Base-by-base conservation (phyloP, 2,797 vertebrate genomes). In the Petrocephalus sullivani region DNA sequence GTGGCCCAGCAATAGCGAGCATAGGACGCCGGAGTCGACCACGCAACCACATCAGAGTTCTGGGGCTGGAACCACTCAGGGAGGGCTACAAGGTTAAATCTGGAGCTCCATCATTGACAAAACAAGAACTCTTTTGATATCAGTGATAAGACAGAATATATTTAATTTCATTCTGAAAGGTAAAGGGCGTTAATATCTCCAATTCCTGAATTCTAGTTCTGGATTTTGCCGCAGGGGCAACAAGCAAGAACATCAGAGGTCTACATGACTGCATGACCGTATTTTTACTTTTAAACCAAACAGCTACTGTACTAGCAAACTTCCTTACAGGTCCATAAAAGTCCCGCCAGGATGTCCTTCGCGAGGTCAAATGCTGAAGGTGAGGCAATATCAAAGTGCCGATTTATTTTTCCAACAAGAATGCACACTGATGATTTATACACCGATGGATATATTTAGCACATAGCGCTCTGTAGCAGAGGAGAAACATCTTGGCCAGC, bases 231-330 rank as follows among this genome's bases (percentile, higher is more conserved):
- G 46, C 14, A 16, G 16, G 16, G 19, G 67, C 4, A 37, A 10
- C 14, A 78, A 46, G 37, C 71, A 46, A 41, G 71, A 78, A 41
- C 7, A n/a, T 46, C 19, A 78, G 33, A 78, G 12, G 16, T 16
- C 71, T 46, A 33, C 28, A 67, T 46, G 12, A 41, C 16, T 46
- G 71, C 28, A 67, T 78, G 33, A 41, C 16, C 16, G 19, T n/a
- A 78, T 78, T 78, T 67, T 78, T 41, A 78, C 71, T 46, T 78
- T 78, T 78, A 78, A 78, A 78, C 37, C 71, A 78, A 78, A 78
- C 1, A 78, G 46, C 9, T 28, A 64, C 61, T 33, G 64, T 14
- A 33, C 64, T 78, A 78, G 41, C 16, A 78, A n/a, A 78, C 37
- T 78, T 78, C 71, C 71, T 78, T 41, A 78, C 16, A 78, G 33